phyloP scores from a whole-genome alignment of 2,888 invertebrate genomes.

The Hemaris fuciformis region DNA sequence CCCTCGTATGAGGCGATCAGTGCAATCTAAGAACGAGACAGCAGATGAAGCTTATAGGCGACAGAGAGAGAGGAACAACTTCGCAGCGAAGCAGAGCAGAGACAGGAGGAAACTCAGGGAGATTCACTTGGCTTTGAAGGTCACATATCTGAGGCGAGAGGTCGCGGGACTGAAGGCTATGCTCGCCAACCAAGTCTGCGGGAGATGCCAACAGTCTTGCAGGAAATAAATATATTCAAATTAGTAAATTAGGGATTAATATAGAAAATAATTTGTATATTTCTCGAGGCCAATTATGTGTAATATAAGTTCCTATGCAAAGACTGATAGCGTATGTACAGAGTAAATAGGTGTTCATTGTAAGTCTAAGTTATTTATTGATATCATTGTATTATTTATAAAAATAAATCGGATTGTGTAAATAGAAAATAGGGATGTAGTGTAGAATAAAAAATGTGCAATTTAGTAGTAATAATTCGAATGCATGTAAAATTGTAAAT shows the following conservation, averaged over 20 bases:
- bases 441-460: neutral
- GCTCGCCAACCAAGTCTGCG: constrained; percentile 40
- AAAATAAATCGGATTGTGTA: neutral
- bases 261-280: neutral
- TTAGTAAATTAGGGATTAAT: neutral
- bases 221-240: constrained; percentile 17
- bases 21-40: constrained; percentile 46
- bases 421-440: neutral
- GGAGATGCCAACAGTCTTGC: constrained; percentile 38
- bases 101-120: constrained; percentile 95
- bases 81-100: constrained; percentile 96
- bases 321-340: constrained; percentile 3
- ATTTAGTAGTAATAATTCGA: neutral
- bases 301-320: constrained; percentile 21
- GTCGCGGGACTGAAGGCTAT: constrained; percentile 46
- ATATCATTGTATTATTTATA: neutral
- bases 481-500: neutral
- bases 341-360: neutral
- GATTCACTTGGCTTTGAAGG: constrained; percentile 94
- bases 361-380: neutral
- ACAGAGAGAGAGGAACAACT: constrained; percentile 94
- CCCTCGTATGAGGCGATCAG: constrained; percentile 85
- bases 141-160: constrained; percentile 84
- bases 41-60: constrained; percentile 93
- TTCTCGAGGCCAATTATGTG: neutral